These are phyloP conservation scores for Amphiprion clarkii DNA, from an alignment of 2,797 vertebrate species.

Conservation along the genomic window DNA sequence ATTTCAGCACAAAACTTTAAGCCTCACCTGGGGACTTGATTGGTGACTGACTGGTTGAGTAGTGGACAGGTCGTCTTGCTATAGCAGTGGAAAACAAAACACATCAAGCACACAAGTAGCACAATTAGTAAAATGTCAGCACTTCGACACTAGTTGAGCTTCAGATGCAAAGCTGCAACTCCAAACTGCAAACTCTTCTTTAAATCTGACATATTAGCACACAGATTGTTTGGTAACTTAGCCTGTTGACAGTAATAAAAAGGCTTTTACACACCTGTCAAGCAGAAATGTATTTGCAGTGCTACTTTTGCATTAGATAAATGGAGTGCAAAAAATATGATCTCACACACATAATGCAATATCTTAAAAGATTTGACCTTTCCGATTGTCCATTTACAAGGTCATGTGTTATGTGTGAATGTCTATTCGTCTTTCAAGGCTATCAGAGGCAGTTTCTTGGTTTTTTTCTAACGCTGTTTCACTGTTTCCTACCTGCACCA, in stretches of 20 bases:
- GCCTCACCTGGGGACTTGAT: slow-evolving; percentile 96
- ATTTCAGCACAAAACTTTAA: background rate
- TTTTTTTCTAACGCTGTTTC: background rate
- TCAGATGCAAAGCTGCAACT: background rate
- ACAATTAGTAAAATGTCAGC: background rate
- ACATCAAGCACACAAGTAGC: background rate
- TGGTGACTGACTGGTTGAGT: slow-evolving; percentile 90
- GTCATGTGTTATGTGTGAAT: background rate
- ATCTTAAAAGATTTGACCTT: no score
- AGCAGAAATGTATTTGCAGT: no score
- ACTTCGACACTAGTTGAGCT: background rate
- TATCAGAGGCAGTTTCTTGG: background rate
- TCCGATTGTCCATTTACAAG: no score
- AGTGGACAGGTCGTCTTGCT: slow-evolving; percentile 91
- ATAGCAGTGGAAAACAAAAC: slow-evolving; percentile 66
- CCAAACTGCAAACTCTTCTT: slow-evolving; percentile 6
- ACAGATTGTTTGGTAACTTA: slow-evolving; percentile 37
- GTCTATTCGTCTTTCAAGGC: background rate
- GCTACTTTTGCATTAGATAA: no score
- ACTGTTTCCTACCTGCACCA: slow-evolving; percentile 85
- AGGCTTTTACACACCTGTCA: no score
- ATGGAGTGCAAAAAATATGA: no score
- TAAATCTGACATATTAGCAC: slow-evolving; percentile 8
- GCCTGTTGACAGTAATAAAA: slow-evolving; percentile 1
- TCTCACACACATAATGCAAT: no score